Base-by-base conservation (phyloP, 2,888 invertebrate genomes). In the Parasteatoda lunata region DNA sequence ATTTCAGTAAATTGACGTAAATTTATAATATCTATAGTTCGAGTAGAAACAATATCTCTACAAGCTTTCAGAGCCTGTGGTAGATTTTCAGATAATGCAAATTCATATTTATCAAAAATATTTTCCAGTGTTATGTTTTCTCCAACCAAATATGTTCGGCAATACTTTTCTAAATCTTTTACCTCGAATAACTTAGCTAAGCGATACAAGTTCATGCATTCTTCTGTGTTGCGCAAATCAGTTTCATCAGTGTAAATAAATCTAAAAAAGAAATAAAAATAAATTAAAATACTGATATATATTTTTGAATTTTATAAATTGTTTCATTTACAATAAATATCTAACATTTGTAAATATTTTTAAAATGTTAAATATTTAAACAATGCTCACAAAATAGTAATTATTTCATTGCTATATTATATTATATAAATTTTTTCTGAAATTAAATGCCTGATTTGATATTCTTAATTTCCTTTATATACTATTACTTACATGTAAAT, bases 31-130 rank as follows among this genome's bases (percentile, higher is more conserved):
- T 4, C n/a, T n/a, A 59, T 59, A 59, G 59, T 59, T 59, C n/a
- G 59, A 59, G 59, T 13, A n/a, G 59, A 59, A 59, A 59, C 59
- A 9, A 59, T 13, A 59, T 59, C n/a, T 59, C 59, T 59, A 59
- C 59, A 59, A 59, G 8, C n/a, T 8, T n/a, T 8, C 4, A 59
- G 59, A 59, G 59, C 59, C 9, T 59, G 11, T 59, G 59, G 59
- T 59, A 59, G 59, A 59, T 59, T 59, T 59, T 59, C 59, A n/a
- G 11, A 13, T 3, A 59, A n/a, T 13, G 59, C 59, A 59, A 59
- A 59, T n/a, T 59, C 59, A 59, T 59, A 59, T n/a, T 59, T 59
- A n/a, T 59, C 59, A n/a, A 59, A 59, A 59, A 59, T 6, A 59
- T 59, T 59, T 59, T 59, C 59, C 13, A 59, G 8, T 13, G 59